Base-by-base conservation (phyloP, 2,888 invertebrate species). In the Julus scanicus region DNA sequence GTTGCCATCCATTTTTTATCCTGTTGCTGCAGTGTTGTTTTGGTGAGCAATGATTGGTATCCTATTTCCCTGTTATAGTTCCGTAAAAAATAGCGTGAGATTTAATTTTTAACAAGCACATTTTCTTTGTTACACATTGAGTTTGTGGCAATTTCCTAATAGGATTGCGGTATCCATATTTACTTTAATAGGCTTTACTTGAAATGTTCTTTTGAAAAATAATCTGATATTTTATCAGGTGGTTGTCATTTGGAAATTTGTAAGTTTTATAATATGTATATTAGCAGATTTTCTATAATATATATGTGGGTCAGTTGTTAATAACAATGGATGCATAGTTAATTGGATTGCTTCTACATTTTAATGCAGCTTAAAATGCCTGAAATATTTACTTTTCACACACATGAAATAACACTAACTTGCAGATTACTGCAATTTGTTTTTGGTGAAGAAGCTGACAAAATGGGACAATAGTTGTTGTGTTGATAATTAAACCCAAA, bases 191-290 rank as follows among this genome's bases (percentile, higher is more conserved):
- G 80, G 6, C 80, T 80, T 80, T 4, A 80, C 37, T 20, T n/a
- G n/a, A 15, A 53, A 5, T 80, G 63, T 63, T 63, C 5, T 63
- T 63, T 63, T 5, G 20, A 20, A 15, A 37, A 80, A 29, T 80
- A 80, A 80, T 80, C 37, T 80, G 80, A 71, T 80, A 80, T 80
- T 80, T 80, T 80, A 80, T 80, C 80, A 80, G 37, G 37, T 37
- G 29, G 80, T 80, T 80, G 4, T 9, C 37, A 15, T 80, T 80
- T 80, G 80, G 15, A 80, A 80, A 80, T 80, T 80, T 80, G 80
- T 80, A 80, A 80, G 80, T 80, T 80, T 80, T 80, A 80, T 80
- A 80, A 80, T 80, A 80, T 80, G 80, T 80, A 80, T 80, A 80
- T 80, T 80, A 80, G 80, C 80, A 80, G 80, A 80, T 80, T 80